Evolutionary conservation across 2,888 invertebrate genomes (phyloP), one percentile per base, ranked within the genome.

Genomic region (Amiota mariae): DNA sequence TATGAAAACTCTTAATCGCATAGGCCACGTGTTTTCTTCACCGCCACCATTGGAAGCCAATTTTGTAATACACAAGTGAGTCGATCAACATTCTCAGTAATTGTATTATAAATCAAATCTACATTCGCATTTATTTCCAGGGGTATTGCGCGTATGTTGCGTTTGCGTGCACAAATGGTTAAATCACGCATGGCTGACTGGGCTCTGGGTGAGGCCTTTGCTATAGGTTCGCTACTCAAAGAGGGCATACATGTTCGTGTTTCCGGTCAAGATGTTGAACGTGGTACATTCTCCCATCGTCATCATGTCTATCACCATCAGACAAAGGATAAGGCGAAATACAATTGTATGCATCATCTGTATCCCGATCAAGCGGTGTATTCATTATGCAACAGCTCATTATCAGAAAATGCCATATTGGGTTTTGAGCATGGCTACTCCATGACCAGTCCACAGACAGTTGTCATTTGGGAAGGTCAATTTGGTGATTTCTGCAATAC

Each of bases 291-390:
- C 92, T 94, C 94, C 8, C 94, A 94, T 88, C 93, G 99, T 72
- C 99, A 99, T 91, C 98, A 98, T 89, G 97, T 99, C 68, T 92
- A 99, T 11, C 99, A 99, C 87, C 97, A 99, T 91, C 99, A 99
- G 91, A 94, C 94, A 73, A 95, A 96, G 15, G 99, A 99, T 91
- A 97, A 97, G 90, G 93, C 93, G 12, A 93, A 93, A 0, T 94
- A 94, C 88, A 92, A 95, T 78, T 94, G 98, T 6, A 91, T 99
- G 66, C 96, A 96, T 82, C 95, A 98, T 88, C 92, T 99, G 75
- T 97, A 96, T 90, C 96, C 97, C 36, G 97, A 98, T 90, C 98
- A 98, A 90, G 98, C 98, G 2, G 95, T 96, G 0, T 99, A 99
- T 92, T 96, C 96, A 13, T 98, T 99, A 15, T 98, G 97, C 91